phyloP scores from a whole-genome alignment of 2,888 invertebrate species.

The Parthenolecanium corni region DNA sequence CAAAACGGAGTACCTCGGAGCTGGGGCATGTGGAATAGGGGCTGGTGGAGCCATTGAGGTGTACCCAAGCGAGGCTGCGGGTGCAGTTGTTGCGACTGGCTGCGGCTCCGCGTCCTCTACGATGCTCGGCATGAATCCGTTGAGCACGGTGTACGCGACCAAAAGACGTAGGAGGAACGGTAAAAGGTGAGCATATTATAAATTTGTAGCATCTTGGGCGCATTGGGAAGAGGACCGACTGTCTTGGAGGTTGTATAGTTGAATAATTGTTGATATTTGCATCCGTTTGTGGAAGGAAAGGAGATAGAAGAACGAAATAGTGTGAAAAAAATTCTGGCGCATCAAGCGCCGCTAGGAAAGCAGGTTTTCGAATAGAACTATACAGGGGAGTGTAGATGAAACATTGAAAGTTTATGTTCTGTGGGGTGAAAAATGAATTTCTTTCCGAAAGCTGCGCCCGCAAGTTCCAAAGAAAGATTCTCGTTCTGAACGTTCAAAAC shows the following conservation, averaged over 20 bases:
- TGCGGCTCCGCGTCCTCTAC: constrained; percentile 18
- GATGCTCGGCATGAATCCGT: constrained; percentile 57
- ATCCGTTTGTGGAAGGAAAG: too few relatives aligned
- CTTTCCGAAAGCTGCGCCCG: too few relatives aligned
- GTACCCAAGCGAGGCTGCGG: constrained; percentile 18
- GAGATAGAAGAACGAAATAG: too few relatives aligned
- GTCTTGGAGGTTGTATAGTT: too few relatives aligned
- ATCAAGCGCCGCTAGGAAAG: not conserved
- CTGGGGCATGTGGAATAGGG: constrained; percentile 38
- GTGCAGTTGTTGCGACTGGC: constrained; percentile 32
- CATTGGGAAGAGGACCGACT: too few relatives aligned
- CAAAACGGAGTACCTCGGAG: constrained; percentile 31
- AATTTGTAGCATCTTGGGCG: too few relatives aligned
- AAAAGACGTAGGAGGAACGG: constrained; percentile 89
- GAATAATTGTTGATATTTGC: too few relatives aligned
- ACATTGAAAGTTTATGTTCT: too few relatives aligned
- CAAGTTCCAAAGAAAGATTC: too few relatives aligned
- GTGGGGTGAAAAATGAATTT: too few relatives aligned
- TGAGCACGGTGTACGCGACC: constrained; percentile 93
- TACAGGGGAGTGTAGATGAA: too few relatives aligned
- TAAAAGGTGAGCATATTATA: constrained; percentile 69
- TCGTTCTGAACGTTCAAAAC: too few relatives aligned
- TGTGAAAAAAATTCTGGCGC: not conserved
- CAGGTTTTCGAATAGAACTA: not conserved
- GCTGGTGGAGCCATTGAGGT: constrained; percentile 35